These are phyloP conservation scores for Loxodonta africana DNA, from an alignment of 2,113 vertebrate species.

Conservation along the genomic window DNA sequence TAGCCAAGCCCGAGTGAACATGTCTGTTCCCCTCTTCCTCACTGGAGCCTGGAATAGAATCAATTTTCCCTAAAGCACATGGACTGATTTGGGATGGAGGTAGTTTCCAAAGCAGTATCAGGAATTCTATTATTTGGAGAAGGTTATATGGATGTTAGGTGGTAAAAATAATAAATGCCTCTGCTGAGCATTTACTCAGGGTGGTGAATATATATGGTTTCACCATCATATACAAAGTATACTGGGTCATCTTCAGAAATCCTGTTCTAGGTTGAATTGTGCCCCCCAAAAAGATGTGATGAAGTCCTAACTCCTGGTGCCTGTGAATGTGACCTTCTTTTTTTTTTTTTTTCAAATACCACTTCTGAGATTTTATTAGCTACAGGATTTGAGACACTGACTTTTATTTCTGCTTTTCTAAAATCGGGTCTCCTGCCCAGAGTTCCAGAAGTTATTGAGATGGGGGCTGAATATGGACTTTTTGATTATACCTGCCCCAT, in stretches of 20 bases:
- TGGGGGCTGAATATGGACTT: background rate
- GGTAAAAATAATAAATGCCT: background rate
- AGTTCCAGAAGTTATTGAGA: constrained; percentile 35
- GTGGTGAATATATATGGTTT: background rate
- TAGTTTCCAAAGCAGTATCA: background rate
- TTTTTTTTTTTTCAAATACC: background rate
- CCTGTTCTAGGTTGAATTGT: background rate
- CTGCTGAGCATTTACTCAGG: background rate
- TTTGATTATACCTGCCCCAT: background rate
- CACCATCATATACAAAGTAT: background rate
- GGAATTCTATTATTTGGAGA: background rate
- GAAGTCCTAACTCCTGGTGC: background rate
- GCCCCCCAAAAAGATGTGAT: background rate
- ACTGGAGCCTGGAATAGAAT: background rate
- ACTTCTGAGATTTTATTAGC: constrained; percentile 17
- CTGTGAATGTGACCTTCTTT: background rate
- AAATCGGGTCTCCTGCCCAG: constrained; percentile 35
- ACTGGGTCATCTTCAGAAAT: constrained; percentile 16
- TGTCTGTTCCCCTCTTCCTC: background rate
- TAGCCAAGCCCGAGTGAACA: background rate
- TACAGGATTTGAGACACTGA: constrained; percentile 33
- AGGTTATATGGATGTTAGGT: background rate
- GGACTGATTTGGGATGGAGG: background rate
- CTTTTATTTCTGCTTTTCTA: constrained; percentile 35
- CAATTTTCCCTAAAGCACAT: background rate